Evolutionary conservation across 2,888 invertebrate genomes (phyloP).

Genomic region (Apodemia zela): DNA sequence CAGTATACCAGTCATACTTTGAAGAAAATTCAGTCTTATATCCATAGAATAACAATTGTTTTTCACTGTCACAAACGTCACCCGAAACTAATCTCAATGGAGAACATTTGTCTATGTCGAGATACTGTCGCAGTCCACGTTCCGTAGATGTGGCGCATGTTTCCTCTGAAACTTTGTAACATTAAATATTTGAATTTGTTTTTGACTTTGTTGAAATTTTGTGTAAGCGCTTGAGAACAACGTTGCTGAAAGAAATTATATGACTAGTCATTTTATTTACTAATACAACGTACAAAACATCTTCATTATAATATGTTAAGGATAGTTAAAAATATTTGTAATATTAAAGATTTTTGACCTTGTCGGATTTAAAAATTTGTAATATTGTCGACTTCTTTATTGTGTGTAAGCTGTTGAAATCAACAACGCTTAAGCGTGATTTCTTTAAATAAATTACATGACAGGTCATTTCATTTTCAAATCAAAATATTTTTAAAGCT

Average conservation of each 20-base stretch:
- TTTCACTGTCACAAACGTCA: neutral
- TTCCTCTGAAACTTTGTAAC: neutral
- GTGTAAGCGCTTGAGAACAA: neutral
- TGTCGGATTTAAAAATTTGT: too few species aligned
- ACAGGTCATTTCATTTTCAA: too few species aligned
- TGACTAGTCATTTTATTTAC: neutral
- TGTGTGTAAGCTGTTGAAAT: too few species aligned
- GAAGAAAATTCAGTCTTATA: conserved; percentile 7
- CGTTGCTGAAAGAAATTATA: too few species aligned
- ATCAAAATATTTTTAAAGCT: too few species aligned
- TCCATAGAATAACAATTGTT: conserved; percentile 2
- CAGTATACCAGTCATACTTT: neutral
- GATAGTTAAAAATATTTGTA: too few species aligned
- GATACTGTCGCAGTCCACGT: conserved; percentile 37
- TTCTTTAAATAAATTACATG: too few species aligned
- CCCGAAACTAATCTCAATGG: conserved; percentile 30
- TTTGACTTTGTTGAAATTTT: conserved; percentile 9
- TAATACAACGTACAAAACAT: too few species aligned
- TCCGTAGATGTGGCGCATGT: conserved; percentile 7
- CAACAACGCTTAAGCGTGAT: too few species aligned
- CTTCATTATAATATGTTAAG: too few species aligned
- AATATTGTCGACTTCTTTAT: too few species aligned
- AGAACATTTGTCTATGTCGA: conserved; percentile 51
- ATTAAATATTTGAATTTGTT: conserved; percentile 11
- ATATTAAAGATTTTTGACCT: too few species aligned